Evolutionary conservation across 2,113 vertebrate species (phyloP), one percentile per base, ranked within the genome.

Genomic region (Rhegmatorhina hoffmannsi): DNA sequence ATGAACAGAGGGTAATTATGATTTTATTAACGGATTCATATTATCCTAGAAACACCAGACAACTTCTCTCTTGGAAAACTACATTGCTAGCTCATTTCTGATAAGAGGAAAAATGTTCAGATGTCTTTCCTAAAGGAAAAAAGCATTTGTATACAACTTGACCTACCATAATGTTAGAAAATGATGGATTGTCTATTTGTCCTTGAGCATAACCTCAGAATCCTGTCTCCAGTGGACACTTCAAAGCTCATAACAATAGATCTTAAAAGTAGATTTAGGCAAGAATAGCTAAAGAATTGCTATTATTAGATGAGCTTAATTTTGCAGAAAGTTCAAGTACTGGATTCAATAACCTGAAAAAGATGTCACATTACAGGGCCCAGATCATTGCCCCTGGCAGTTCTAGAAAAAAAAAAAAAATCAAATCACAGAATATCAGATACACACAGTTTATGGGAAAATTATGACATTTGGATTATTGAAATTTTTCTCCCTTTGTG

Each of bases 321-420:
- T 94, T 96, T 50, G 67, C 63, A 94, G 49, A 46, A 92, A 73
- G 70, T 72, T 91, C 49, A 77, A 83, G 31, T 62, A 83, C 56
- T 55, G 58, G 17, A 69, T 58, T 79, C 50, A 94, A 33, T 21
- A 75, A 68, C 5, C 44, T 34, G 17, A 72, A 85, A 89, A 75
- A 85, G n/a, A 85, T 56, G 26, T 2, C 67, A 17, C 21, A 47
- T 68, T 87, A 49, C 26, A 73, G 66, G 13, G 3, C 3, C 17
- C 6, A 56, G 46, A 73, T 25, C 63, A 50, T 23, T 87, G 11
- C 18, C 25, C 36, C 44, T 69, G 15, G 11, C 13, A 56, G 47
- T 36, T 47, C 17, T 10, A 17, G 31, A 73, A 19, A 52, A 52
- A 56, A 78, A 85, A 64, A 84, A 62, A 7, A 5, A 11, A n/a